Conservation (phyloP, 1,140 invertebrate species). For the Portunus trituberculatus region DNA sequence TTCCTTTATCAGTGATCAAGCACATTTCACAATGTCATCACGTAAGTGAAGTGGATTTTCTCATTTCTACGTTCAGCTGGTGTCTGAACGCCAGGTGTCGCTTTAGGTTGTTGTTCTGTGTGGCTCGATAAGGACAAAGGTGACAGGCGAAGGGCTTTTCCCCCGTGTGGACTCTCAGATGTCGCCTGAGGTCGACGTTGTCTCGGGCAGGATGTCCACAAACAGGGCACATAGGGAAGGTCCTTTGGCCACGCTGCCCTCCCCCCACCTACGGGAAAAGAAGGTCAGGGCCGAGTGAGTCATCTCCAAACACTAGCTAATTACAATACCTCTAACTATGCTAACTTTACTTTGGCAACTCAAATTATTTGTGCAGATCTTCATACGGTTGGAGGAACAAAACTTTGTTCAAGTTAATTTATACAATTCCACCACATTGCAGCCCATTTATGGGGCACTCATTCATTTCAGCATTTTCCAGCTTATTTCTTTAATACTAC, state of each 20-base stretch:
- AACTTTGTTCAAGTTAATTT: no score
- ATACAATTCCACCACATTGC: no score
- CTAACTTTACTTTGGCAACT: neutral
- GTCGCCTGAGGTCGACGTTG: conserved; percentile 67
- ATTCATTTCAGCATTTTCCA: no score
- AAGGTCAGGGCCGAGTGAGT: conserved; percentile 62
- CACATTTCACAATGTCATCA: neutral
- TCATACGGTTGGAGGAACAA: no score
- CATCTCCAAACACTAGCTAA: conserved; percentile 12
- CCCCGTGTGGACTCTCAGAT: conserved; percentile 71
- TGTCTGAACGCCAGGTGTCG: conserved; percentile 64
- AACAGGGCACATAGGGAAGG: conserved; percentile 62
- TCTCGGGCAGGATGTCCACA: conserved; percentile 71
- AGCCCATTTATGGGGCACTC: no score
- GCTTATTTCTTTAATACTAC: no score
- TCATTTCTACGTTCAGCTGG: conserved; percentile 29
- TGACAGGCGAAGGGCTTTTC: conserved; percentile 72
- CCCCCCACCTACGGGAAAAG: conserved; percentile 74
- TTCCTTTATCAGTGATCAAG: neutral
- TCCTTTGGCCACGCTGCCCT: conserved; percentile 64
- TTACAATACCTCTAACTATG: neutral
- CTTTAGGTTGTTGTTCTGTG: conserved; percentile 71
- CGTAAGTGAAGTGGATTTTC: neutral
- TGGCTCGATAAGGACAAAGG: conserved; percentile 69
- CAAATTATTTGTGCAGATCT: no score